Base-by-base conservation (phyloP, 2,113 vertebrate genomes). In the Tenebrosternarchus preto region DNA sequence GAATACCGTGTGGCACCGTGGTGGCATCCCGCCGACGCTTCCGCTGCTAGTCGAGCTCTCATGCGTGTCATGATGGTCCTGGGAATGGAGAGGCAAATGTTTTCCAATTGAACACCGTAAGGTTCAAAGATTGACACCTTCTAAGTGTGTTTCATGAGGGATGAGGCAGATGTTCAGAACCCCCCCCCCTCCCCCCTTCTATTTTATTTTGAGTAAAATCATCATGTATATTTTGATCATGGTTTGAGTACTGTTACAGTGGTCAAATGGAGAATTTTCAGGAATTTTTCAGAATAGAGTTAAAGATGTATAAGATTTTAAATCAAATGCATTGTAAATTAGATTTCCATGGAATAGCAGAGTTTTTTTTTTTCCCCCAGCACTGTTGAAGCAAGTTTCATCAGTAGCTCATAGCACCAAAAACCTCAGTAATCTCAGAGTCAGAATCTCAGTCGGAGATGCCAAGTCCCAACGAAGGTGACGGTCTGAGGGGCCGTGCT, bases 11-110 rank as follows among this genome's bases (percentile, higher is more conserved):
- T 50, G 43, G 43, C 27, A 67, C 43, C 60, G 66, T 67, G 29
- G 75, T 81, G 71, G 77, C 86, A 43, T 11, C 27, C 46, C 61
- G 43, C 57, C 29, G 57, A 31, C 64, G 25, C 17, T 59, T 22
- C 25, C 50, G n/a, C 31, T n/a, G n/a, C 36, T 79, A 31, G 16
- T 7, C 15, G 24, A 64, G n/a, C 64, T 71, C 16, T 19, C 1
- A 19, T 31, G 0, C 39, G 6, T 36, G 11, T n/a, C 64, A 39
- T 39, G 31, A 36, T 22, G 19, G 17, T 36, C 9, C 27, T 53
- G 61, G 31, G 50, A 56, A 77, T 55, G 53, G 4, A 1, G 8
- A 3, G 22, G 57, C 2, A 6, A 25, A 36, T 24, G 6, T 2
- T 77, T 56, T 67, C 4, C 29, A 56, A 39, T 25, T 46, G 36